These are phyloP conservation scores for Laspeyria flexula DNA, from an alignment of 2,888 invertebrate genomes.

Conservation along the genomic window DNA sequence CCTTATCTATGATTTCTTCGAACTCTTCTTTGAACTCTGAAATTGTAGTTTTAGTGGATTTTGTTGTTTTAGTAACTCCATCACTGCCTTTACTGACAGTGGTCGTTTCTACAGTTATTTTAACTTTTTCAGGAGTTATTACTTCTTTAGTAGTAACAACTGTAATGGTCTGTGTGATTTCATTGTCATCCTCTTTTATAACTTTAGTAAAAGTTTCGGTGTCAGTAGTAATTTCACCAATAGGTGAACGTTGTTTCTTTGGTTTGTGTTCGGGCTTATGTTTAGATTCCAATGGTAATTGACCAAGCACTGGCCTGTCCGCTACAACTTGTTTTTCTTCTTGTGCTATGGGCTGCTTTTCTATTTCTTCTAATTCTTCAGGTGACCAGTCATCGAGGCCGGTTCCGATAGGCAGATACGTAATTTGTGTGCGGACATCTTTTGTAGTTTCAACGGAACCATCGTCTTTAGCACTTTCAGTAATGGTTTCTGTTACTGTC, in stretches of 20 bases:
- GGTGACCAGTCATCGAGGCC: conserved; percentile 79
- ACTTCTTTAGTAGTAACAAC: conserved; percentile 82
- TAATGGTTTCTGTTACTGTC: conserved; percentile 78
- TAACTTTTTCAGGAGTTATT: conserved; percentile 80
- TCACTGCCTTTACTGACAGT: conserved; percentile 79
- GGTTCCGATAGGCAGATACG: conserved; percentile 78
- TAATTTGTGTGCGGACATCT: conserved; percentile 80
- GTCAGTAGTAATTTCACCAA: conserved; percentile 79
- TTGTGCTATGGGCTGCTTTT: conserved; percentile 59
- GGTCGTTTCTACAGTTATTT: conserved; percentile 79
- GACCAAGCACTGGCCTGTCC: conserved; percentile 52
- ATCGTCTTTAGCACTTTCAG: conserved; percentile 73
- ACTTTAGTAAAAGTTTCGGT: conserved; percentile 79
- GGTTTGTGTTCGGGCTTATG: conserved; percentile 55
- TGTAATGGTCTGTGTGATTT: conserved; percentile 79
- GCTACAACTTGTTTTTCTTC: conserved; percentile 56
- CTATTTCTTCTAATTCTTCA: conserved; percentile 74
- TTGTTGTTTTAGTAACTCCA: conserved; percentile 80
- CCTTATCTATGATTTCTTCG: conserved; percentile 77
- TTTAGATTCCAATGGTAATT: conserved; percentile 56
- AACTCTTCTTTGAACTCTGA: conserved; percentile 81
- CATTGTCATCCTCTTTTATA: conserved; percentile 75
- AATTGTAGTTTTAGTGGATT: conserved; percentile 82
- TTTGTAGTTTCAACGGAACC: conserved; percentile 80
- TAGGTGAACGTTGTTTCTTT: conserved; percentile 75